Evolutionary conservation across 1,140 invertebrate genomes (phyloP).

Genomic region (Aricia agestis): DNA sequence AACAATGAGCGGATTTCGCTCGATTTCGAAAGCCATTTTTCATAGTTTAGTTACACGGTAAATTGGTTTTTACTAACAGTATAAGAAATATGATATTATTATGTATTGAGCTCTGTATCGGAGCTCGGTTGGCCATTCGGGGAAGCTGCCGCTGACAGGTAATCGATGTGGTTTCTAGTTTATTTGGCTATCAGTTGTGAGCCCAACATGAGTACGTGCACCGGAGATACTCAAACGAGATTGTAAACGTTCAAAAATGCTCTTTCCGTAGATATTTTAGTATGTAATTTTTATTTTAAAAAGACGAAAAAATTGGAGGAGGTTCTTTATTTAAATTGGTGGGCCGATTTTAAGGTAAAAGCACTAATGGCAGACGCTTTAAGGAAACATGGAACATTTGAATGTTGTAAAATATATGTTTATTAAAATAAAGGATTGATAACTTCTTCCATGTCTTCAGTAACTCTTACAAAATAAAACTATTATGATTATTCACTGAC

Average conservation of each 20-base stretch:
- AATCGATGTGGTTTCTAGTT: slow-evolving; percentile 73
- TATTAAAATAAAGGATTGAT: too few species aligned
- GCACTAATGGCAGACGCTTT: too few species aligned
- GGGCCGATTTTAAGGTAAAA: too few species aligned
- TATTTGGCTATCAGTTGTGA: slow-evolving; percentile 71
- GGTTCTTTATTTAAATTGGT: too few species aligned
- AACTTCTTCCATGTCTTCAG: too few species aligned
- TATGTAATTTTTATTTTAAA: too few species aligned
- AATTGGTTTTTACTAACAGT: slow-evolving; percentile 18
- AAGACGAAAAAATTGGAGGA: too few species aligned
- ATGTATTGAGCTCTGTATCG: slow-evolving; percentile 40
- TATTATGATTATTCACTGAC: too few species aligned
- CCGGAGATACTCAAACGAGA: slow-evolving; percentile 26
- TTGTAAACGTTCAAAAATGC: not conserved
- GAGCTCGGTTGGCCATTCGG: slow-evolving; percentile 54
- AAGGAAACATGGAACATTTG: too few species aligned
- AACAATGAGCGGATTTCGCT: not conserved
- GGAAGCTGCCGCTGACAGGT: slow-evolving; percentile 66
- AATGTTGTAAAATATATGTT: too few species aligned
- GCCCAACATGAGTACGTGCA: slow-evolving; percentile 65
- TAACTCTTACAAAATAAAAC: too few species aligned
- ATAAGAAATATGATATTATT: slow-evolving; percentile 35
- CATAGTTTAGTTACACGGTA: slow-evolving; percentile 17
- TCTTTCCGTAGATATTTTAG: not conserved
- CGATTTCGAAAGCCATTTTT: slow-evolving; percentile 14